Base-by-base conservation (phyloP, 2,888 invertebrate genomes). In the Mechanitis messenoides region DNA sequence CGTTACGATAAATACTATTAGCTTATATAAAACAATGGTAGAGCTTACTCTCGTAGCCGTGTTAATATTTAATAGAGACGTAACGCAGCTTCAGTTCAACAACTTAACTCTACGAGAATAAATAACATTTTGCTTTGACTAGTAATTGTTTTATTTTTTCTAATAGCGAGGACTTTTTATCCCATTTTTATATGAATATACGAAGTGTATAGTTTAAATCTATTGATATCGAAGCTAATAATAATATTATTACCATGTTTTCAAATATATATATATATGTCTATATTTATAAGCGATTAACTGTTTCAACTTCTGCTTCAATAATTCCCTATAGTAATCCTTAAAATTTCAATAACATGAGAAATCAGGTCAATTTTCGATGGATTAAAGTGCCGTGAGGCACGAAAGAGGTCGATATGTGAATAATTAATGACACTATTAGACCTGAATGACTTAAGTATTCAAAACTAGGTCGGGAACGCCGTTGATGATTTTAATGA, bases 341-440 rank as follows among this genome's bases (percentile, higher is more conserved):
- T 50, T 50, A 50, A 50, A 50, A 50, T 53, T 54, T 57, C 56
- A 54, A 61, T 61, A 53, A 56, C 35, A 53, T 20, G 46, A 42
- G 47, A 60, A 63, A 60, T 60, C 35, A 60, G 63, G 63, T 60
- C 57, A 63, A 60, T 60, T 60, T 60, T 42, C 47, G 33, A 47
- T 33, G 56, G 38, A 53, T 56, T 47, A 62, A 63, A 60, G 45
- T 47, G 54, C 55, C 56, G 35, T 42, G 42, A 42, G 42, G 42
- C 42, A 42, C 42, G 42, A 42, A 42, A 42, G 50, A 50, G 50
- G 11, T 12, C 31, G 38, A 47, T 55, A 50, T 33, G 33, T 56
- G 55, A 60, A 60, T 60, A 60, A 47, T 56, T 56, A 60, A 60
- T 55, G 47, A 38, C 38, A 55, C 50, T 59, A 55, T 47, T 55